phyloP scores from a whole-genome alignment of 2,797 vertebrate species.

The Rhynchotus rufescens region DNA sequence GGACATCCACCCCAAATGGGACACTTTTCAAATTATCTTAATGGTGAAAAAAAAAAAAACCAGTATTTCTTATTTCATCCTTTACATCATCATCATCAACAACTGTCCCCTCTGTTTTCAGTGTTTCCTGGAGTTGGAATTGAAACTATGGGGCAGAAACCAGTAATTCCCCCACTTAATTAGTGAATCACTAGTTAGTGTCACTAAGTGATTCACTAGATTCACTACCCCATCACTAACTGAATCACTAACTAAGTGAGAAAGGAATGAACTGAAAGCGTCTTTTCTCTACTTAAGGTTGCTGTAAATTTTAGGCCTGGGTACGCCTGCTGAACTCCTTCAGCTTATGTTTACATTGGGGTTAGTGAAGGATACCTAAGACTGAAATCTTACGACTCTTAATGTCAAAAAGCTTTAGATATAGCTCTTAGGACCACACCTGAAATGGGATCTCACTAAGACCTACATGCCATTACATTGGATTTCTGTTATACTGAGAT shows the following conservation, averaged over 20 bases:
- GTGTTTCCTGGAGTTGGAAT: not conserved
- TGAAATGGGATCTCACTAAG: not conserved
- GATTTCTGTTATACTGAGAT: not conserved
- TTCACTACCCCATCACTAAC: too few relatives aligned
- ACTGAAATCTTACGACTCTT: not conserved
- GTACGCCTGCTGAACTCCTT: not conserved
- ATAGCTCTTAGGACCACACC: slow-evolving; percentile 10
- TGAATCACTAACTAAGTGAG: not conserved
- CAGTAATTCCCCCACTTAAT: not conserved
- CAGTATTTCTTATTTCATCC: slow-evolving; percentile 8
- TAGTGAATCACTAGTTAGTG: not conserved
- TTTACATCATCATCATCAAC: not conserved
- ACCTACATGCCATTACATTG: not conserved
- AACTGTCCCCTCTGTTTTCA: not conserved
- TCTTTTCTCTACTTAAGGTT: not conserved
- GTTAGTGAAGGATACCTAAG: not conserved
- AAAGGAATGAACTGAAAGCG: not conserved
- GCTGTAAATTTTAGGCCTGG: not conserved
- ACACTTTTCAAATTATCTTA: not conserved
- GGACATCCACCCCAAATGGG: not conserved
- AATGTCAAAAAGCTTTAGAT: not conserved
- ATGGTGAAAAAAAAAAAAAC: not conserved
- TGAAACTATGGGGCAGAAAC: not conserved
- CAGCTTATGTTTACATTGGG: not conserved
- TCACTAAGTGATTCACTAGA: too few relatives aligned